These are phyloP conservation scores for Oligia strigilis DNA, from an alignment of 2,888 invertebrate genomes.

Conservation along the genomic window DNA sequence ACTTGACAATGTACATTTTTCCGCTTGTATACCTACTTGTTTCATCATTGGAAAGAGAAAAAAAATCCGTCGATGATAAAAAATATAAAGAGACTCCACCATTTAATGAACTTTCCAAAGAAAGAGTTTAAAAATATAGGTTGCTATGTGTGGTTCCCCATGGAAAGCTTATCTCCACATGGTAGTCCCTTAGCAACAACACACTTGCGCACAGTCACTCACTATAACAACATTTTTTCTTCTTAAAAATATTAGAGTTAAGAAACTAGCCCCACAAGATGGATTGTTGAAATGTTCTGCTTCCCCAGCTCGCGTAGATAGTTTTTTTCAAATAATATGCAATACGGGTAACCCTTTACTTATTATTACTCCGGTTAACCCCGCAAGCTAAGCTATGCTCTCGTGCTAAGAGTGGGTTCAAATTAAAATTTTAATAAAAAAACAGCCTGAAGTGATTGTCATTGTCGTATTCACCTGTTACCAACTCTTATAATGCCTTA, in stretches of 20 bases:
- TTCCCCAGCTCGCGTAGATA: neutral
- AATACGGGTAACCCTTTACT: constrained; percentile 14
- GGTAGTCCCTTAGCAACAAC: neutral
- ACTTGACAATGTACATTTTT: constrained; percentile 45
- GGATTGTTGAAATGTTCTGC: constrained; percentile 1
- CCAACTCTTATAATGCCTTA: neutral
- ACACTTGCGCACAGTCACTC: constrained; percentile 17
- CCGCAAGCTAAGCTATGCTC: neutral
- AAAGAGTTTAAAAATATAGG: neutral
- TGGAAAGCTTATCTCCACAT: constrained; percentile 17
- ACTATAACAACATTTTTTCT: constrained; percentile 1
- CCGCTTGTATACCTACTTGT: neutral
- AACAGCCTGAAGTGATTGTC: neutral
- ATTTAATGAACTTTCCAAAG: neutral
- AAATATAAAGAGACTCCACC: neutral
- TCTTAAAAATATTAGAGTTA: neutral
- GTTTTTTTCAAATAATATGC: neutral
- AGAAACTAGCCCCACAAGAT: neutral
- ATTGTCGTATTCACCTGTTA: neutral
- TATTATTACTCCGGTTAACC: neutral
- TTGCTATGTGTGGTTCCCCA: neutral
- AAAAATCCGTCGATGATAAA: neutral
- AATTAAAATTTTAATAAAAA: neutral
- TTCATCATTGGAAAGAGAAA: neutral
- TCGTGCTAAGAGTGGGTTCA: neutral